Base-by-base conservation (phyloP, 2,888 invertebrate genomes). In the Cantharis rufa region DNA sequence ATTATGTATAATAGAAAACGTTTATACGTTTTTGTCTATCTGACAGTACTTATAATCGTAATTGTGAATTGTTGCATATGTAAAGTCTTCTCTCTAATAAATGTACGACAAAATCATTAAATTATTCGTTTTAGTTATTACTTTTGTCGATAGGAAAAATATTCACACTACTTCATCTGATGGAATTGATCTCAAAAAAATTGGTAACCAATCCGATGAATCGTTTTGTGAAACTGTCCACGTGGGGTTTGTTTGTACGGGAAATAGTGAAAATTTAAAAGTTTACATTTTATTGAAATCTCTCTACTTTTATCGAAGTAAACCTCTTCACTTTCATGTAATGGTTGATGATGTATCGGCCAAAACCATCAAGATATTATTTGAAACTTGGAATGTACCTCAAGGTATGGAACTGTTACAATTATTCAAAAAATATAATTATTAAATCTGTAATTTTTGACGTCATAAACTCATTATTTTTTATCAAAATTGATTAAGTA, bases 381-480 rank as follows among this genome's bases (percentile, higher is more conserved):
- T 62, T 21, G 15, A 72, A 10, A 72, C 68, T 10, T 72, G 72
- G 72, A 24, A 15, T 10, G 21, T 72, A n/a, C 32, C 69, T 15
- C 74, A 70, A 48, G 69, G 63, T 69, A 15, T 62, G 16, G 84
- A 24, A 80, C n/a, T n/a, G 0, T n/a, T 48, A n/a, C 9, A 21
- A 4, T 18, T 18, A 21, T 21, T 3, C 10, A 27, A 0, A 27
- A 7, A 27, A 27, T 10, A 1, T 13, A 1, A 2, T 32, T 32
- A 13, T 13, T 2, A 27, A 27, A 27, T 10, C 5, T 27, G 10
- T 27, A 27, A 27, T 27, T 10, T 27, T 10, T 2, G 27, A 27
- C 27, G 27, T 27, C 27, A 27, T 27, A 27, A 27, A 10, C 21
- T 5, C 4, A 21, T 7, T 10, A 10, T 9, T 27, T 27, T 10